Base-by-base conservation (phyloP, 2,113 vertebrate genomes). In the Eptesicus fuscus region DNA sequence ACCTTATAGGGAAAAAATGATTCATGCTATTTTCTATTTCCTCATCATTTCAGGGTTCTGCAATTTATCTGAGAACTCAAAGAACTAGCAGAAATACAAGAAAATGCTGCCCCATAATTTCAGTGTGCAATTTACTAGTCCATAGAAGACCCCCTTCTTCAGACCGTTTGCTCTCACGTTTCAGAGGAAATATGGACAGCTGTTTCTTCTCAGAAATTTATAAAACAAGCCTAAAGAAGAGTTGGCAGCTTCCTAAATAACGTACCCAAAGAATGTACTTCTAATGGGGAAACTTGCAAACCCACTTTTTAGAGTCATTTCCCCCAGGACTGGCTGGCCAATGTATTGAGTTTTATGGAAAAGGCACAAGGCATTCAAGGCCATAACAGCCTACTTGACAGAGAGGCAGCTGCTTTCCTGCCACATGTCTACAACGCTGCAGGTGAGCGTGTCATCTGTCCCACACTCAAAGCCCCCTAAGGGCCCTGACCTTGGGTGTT, bases 21-120 rank as follows among this genome's bases (percentile, higher is more conserved):
- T 88, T 84, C 37, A 9, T 83, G 87, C n/a, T 80, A 73, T 94
- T 97, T 96, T 93, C 82, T 70, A 63, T 93, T 91, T 96, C 47
- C 61, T 49, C 73, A 94, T 94, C 42, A 97, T 95, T 93, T 90
- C 82, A 78, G 40, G 61, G 42, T 88, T 96, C 80, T 94, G 92
- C 76, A 93, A 88, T 97, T 96, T 96, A 88, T 77, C 86, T 65
- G 91, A 95, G 96, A 96, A 92, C 69, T 37, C 89, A 78, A 88
- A 96, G 71, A 93, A 85, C 73, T 59, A 77, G 4, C n/a, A 96
- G 84, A 97, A 94, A 95, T 90, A 80, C 18, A 78, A 86, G 85
- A 91, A 94, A 92, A 92, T 42, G 16, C 53, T 88, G 10, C 82
- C 63, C 69, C 49, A 96, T 67, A 94, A 96, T 91, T 96, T 83